Base-by-base conservation (phyloP, 2,797 vertebrate genomes). In the Acipenser ruthenus region DNA sequence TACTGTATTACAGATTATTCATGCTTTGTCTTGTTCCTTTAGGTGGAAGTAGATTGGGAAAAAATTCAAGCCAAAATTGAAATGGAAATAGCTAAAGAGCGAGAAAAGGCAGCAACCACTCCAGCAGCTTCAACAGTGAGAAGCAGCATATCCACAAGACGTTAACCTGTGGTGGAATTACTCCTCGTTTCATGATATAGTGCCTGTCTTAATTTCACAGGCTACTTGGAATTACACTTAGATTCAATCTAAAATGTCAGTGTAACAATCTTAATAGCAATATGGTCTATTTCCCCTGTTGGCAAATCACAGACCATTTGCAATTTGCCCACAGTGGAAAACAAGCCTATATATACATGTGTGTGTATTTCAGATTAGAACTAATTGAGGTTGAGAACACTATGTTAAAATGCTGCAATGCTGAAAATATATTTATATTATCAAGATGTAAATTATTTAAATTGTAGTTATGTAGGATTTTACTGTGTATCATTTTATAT, bases 51-150 rank as follows among this genome's bases (percentile, higher is more conserved):
- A 77, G 91, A 98, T 73, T 98, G 96, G 97, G 89, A 93, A 68
- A 99, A 97, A 87, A 95, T 99, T 84, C 93, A 93, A 86, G 93
- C 91, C 23, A 99, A 99, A 85, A 94, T 97, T 52, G 93, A 98
- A 76, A 88, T 95, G 93, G 97, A 99, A 83, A 77, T 97, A 65
- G 81, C 89, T 7, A 95, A 90, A 79, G 97, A 99, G 75, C 84
- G 89, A 67, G 95, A 97, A 74, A 77, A 80, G 73, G 88, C 91
- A 49, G 85, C 86, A 0, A 82, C 71, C 52, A 59, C 69, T 4
- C 78, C 87, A 7, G 67, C 84, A 55, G n/a, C 53, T 55, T 79
- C 87, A 7, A 67, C 84, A 71, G 85, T 70, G 72, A 91, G 86
- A 79, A 91, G 77, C 11, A 83, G 82, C 7, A 8, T 87, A 59